Evolutionary conservation across 1,140 invertebrate genomes (phyloP).

Genomic region (Ceratitis capitata): DNA sequence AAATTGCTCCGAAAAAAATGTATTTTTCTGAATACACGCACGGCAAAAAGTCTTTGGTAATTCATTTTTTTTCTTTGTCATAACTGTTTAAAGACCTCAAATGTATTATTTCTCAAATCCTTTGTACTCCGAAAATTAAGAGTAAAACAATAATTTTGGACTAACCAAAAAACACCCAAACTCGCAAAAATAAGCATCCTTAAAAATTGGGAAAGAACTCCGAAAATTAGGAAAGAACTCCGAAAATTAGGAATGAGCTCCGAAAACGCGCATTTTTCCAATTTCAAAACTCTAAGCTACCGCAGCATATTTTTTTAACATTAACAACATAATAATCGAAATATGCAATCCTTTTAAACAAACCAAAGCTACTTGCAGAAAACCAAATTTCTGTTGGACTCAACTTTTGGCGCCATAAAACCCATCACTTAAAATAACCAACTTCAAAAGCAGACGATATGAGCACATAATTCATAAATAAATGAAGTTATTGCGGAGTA

Average conservation of each 20-base stretch:
- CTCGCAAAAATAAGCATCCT: too few species aligned
- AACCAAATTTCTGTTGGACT: neutral
- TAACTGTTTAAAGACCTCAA: too few species aligned
- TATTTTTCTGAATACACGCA: too few species aligned
- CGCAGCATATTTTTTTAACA: too few species aligned
- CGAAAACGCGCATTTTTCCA: neutral
- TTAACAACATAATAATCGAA: neutral
- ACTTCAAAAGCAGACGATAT: neutral
- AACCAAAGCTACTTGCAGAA: neutral
- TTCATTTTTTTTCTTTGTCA: too few species aligned
- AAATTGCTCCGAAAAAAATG: too few species aligned
- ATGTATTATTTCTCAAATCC: too few species aligned
- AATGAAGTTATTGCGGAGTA: neutral
- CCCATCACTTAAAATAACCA: neutral
- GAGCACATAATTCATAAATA: conserved; percentile 5
- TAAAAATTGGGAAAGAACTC: neutral
- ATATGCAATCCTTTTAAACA: too few species aligned
- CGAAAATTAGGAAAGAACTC: neutral
- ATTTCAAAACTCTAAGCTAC: neutral
- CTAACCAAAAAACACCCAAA: too few species aligned
- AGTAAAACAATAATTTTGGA: too few species aligned
- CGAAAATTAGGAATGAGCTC: neutral
- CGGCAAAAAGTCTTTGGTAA: too few species aligned
- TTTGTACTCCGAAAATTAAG: too few species aligned
- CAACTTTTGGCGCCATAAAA: neutral